Base-by-base conservation (phyloP, 2,888 invertebrate genomes). In the Lepas anatifera region DNA sequence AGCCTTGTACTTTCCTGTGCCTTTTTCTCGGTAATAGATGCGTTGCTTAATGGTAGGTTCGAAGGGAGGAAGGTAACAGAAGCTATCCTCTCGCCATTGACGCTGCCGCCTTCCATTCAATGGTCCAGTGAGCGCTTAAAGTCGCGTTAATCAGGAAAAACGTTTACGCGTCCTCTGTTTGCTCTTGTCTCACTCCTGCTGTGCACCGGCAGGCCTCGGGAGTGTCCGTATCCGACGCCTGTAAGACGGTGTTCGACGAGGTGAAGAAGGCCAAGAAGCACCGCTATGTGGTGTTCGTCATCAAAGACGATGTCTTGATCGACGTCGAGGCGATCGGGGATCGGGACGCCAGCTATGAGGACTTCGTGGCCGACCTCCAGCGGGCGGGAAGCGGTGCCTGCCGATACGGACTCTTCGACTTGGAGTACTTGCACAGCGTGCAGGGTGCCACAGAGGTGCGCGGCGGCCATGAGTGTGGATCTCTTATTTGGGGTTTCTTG, bases 211-310 rank as follows among this genome's bases (percentile, higher is more conserved):
- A 84, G 94, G 93, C 96, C 85, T 96, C 96, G 79, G 96, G 96
- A 81, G 96, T 97, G 77, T 92, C 92, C 83, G 95, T 97, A 75
- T 90, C 94, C 77, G 94, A 94, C 84, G 87, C 89, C 76, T 96
- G 95, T 84, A 92, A 95, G 85, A 91, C 89, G 74, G 92, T 90
- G 77, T 96, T 94, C 82, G 94, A 95, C 82, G 95, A 95, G 85
- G 94, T 97, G 77, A 97, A 97, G 84, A 94, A 96, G 84, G 93
- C 94, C 81, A 96, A 96, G 85, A 94, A 94, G 80, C 92, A 94
- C 84, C 90, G 95, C 80, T 97, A 95, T 83, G 94, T 96, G 76
- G 92, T 97, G 79, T 96, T 93, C 84, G 93, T 88, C 84, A 93
- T 97, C 82, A 89, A 92, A 77, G 94, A 95, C 81, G 95, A 96